Evolutionary conservation across 2,888 invertebrate species (phyloP).

Genomic region (Actias luna): DNA sequence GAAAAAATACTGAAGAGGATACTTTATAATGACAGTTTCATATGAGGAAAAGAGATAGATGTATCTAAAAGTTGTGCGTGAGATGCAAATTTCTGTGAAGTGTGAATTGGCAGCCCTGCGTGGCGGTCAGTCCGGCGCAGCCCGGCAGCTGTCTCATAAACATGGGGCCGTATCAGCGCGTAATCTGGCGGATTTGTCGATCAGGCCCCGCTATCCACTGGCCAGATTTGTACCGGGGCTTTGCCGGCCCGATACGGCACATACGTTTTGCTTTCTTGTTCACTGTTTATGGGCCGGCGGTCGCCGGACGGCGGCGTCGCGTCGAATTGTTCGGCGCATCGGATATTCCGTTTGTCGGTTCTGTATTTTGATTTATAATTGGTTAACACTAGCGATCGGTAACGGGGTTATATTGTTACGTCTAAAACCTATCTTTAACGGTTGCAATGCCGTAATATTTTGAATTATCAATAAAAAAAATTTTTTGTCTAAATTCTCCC

Average conservation of each 20-base stretch:
- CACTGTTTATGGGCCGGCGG: conserved; percentile 65
- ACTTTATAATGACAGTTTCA: too few species aligned
- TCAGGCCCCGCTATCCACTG: conserved; percentile 76
- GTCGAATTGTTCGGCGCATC: neutral
- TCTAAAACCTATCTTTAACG: too few species aligned
- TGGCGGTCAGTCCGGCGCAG: conserved; percentile 53
- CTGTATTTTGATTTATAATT: conserved; percentile 1
- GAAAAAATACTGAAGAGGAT: too few species aligned
- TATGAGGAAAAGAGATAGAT: neutral
- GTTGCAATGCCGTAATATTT: too few species aligned
- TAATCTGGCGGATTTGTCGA: conserved; percentile 83
- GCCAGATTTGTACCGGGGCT: conserved; percentile 77
- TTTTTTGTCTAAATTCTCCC: too few species aligned
- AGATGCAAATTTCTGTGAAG: neutral
- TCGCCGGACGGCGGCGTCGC: conserved; percentile 21
- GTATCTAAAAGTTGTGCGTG: neutral
- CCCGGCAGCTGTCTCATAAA: conserved; percentile 73
- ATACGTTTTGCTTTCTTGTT: conserved; percentile 77
- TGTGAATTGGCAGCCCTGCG: conserved; percentile 49
- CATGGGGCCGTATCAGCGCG: conserved; percentile 79
- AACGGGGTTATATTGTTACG: neutral
- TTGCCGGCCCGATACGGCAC: conserved; percentile 68
- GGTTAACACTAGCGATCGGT: neutral
- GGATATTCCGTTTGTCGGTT: neutral
- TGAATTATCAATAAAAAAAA: too few species aligned